Percentiles rank a stretch among this genome's conserved stretches.
These are phyloP conservation scores for Nautilus pompilius DNA, from an alignment of 1,140 invertebrate genomes.

Conservation along the genomic window DNA sequence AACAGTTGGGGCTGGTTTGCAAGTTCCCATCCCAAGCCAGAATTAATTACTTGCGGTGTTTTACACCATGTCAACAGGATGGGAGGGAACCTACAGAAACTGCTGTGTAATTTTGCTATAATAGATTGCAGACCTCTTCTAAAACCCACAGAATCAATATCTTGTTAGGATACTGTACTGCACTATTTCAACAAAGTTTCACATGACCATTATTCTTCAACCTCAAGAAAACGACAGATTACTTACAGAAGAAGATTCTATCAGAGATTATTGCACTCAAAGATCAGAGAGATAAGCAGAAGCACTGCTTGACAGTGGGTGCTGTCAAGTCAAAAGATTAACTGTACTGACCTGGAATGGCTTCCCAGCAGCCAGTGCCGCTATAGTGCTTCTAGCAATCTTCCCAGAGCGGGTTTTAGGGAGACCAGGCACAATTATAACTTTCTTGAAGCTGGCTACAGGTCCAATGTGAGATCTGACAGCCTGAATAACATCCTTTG, in stretches of 20 bases:
- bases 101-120: too few species aligned
- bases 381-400: constrained; percentile 79
- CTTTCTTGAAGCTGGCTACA: constrained; percentile 80
- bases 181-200: too few species aligned
- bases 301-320: neutral
- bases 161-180: too few species aligned
- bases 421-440: constrained; percentile 71
- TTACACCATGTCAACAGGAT: too few species aligned
- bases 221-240: neutral
- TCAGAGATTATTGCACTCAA: neutral
- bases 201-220: neutral
- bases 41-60: too few species aligned
- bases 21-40: too few species aligned
- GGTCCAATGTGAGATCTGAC: constrained; percentile 82
- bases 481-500: constrained; percentile 51
- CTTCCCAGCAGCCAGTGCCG: constrained; percentile 77
- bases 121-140: too few species aligned
- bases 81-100: too few species aligned
- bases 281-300: neutral
- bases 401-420: constrained; percentile 78
- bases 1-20: too few species aligned
- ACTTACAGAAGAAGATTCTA: neutral
- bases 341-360: constrained; percentile 63
- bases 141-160: too few species aligned
- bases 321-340: neutral